These are phyloP conservation scores for Sphaerodactylus townsendi DNA, from an alignment of 2,113 vertebrate species.

Conservation along the genomic window DNA sequence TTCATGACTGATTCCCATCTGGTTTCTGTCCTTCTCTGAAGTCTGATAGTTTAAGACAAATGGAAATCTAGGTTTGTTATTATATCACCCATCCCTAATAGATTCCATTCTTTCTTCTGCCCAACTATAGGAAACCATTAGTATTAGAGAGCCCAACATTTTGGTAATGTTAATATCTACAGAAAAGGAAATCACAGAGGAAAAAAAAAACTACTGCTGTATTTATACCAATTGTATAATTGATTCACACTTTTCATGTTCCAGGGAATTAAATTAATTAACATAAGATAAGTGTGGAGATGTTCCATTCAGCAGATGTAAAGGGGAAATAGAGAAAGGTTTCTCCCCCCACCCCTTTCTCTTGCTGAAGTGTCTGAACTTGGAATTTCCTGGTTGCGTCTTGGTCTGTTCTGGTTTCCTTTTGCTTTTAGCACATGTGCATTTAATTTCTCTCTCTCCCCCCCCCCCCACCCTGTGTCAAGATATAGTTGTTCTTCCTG, in stretches of 20 bases:
- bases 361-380: background rate
- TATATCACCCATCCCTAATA: background rate
- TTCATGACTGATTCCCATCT: slow-evolving; percentile 49
- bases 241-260: background rate
- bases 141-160: background rate
- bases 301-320: background rate
- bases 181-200: background rate
- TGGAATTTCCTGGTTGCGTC: background rate
- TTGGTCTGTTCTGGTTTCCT: background rate
- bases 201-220: background rate
- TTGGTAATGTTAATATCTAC: background rate
- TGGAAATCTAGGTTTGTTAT: background rate
- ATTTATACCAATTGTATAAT: background rate
- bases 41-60: slow-evolving; percentile 5
- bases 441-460: background rate
- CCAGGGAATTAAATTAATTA: background rate
- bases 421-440: background rate
- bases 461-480: background rate
- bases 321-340: background rate
- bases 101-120: background rate
- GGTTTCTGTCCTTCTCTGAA: slow-evolving; percentile 9
- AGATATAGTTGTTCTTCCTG: background rate
- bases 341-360: background rate
- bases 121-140: background rate
- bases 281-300: background rate